Conservation (phyloP, 1,140 invertebrate species). For the Drosophila setifemur region DNA sequence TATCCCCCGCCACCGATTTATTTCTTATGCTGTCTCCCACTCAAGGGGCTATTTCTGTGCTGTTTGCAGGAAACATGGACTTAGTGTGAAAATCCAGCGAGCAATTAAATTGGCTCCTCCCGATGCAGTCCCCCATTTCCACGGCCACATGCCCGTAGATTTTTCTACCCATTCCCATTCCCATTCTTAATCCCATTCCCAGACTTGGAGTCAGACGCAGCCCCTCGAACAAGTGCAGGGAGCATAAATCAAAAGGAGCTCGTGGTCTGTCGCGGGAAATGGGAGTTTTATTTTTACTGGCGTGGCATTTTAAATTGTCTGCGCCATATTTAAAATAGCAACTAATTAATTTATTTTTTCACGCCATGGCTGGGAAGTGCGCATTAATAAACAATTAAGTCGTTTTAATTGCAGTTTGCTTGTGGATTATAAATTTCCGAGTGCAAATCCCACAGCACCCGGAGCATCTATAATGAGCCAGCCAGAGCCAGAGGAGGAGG, state of each 20-base stretch:
- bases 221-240: slow-evolving; percentile 56
- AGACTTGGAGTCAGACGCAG: slow-evolving; percentile 7
- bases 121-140: slow-evolving; percentile 13
- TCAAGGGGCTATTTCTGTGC: slow-evolving; percentile 47
- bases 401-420: slow-evolving; percentile 63
- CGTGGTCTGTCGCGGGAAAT: not conserved
- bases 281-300: slow-evolving; percentile 49
- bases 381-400: slow-evolving; percentile 79
- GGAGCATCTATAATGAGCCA: slow-evolving; percentile 19
- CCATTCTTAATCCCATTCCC: not conserved
- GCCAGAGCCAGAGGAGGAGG: no score
- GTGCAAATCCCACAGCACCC: slow-evolving; percentile 4
- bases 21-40: slow-evolving; percentile 13
- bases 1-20: slow-evolving; percentile 1
- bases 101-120: slow-evolving; percentile 71
- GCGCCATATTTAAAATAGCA: slow-evolving; percentile 74
- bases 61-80: slow-evolving; percentile 70
- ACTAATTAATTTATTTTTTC: slow-evolving; percentile 77
- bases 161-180: not conserved
- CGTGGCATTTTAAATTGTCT: slow-evolving; percentile 65
- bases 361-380: slow-evolving; percentile 59
- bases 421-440: slow-evolving; percentile 35
- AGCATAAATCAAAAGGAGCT: slow-evolving; percentile 68
- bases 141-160: no score
- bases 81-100: slow-evolving; percentile 69